These are phyloP conservation scores for Leptopilina syphax DNA, from an alignment of 2,888 invertebrate genomes.

Conservation along the genomic window DNA sequence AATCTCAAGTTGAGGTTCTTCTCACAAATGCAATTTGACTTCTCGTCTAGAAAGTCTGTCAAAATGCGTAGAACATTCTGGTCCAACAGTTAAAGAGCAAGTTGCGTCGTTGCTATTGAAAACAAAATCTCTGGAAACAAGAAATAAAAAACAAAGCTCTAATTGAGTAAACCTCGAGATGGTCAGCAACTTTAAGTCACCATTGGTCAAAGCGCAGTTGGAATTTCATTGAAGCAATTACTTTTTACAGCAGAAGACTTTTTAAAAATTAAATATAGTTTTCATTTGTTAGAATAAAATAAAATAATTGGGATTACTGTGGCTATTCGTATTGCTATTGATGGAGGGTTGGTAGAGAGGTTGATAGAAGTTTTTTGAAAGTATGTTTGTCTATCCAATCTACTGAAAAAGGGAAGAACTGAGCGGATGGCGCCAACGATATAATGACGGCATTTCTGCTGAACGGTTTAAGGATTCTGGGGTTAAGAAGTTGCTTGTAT, in stretches of 20 bases:
- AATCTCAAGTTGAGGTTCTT: too few species aligned
- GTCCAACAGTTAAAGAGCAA: too few species aligned
- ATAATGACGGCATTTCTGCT: conserved; percentile 16
- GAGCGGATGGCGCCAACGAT: not conserved
- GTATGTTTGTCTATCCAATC: conserved; percentile 42
- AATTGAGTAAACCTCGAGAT: too few species aligned
- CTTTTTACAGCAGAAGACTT: conserved; percentile 17
- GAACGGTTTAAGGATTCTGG: conserved; percentile 42
- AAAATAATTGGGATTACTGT: conserved; percentile 13
- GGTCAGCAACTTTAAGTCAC: not conserved
- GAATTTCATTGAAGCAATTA: not conserved
- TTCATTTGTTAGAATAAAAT: not conserved
- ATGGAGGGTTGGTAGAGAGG: too few species aligned
- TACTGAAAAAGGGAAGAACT: not conserved
- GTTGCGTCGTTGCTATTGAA: too few species aligned
- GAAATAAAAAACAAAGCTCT: too few species aligned
- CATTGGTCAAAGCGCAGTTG: not conserved
- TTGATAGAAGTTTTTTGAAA: conserved; percentile 18
- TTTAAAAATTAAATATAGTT: conserved; percentile 15
- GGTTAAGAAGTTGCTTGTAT: conserved; percentile 25
- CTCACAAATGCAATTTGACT: too few species aligned
- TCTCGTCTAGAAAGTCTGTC: too few species aligned
- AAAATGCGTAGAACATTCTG: too few species aligned
- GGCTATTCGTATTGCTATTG: not conserved
- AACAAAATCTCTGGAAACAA: too few species aligned